Evolutionary conservation across 2,797 vertebrate genomes (phyloP), one percentile per base, ranked within the genome.

Genomic region (Neostethus bicornis): DNA sequence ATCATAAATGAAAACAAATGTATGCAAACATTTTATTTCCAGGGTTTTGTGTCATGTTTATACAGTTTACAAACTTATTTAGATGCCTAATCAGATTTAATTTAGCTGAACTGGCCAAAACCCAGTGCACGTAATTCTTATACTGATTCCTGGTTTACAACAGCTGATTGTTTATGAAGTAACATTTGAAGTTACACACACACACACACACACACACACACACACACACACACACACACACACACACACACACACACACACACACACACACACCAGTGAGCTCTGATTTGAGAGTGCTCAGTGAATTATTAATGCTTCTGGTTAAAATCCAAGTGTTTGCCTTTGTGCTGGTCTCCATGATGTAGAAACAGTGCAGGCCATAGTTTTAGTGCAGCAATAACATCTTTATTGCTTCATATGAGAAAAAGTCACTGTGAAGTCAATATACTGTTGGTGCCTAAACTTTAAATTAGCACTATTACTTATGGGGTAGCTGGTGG

Each of bases 361-460:
- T 21, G 32, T 45, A 42, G 43, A 29, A 8, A 5, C 29, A 19
- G 5, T 51, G n/a, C n/a, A n/a, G n/a, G n/a, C n/a, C n/a, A n/a
- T n/a, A 10, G 57, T 46, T 4, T 8, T 28, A 9, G 9, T 37
- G 8, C 1, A 38, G 48, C 34, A 42, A 5, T 31, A 44, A 20
- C 31, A 64, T 42, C 7, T 31, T 12, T 35, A 7, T 56, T 66
- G 35, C 34, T 45, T 13, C 44, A 19, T 51, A 10, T 39, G 19
- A 49, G 13, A 10, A 25, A n/a, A 29, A 37, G 42, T 13, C 59
- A 2, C 42, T 45, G 25, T 21, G 23, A 48, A 46, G 9, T 51
- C 14, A 21, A 43, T 37, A 6, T 28, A 1, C 23, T 39, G 32
- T 42, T 26, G 45, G 37, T 77, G 56, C 51, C 61, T 68, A 59